A percentile compares a stretch with the other conserved stretches of the same genome.
These are phyloP conservation scores for Eueremaeus valkanovi DNA, from an alignment of 2,888 invertebrate genomes.

Conservation along the genomic window DNA sequence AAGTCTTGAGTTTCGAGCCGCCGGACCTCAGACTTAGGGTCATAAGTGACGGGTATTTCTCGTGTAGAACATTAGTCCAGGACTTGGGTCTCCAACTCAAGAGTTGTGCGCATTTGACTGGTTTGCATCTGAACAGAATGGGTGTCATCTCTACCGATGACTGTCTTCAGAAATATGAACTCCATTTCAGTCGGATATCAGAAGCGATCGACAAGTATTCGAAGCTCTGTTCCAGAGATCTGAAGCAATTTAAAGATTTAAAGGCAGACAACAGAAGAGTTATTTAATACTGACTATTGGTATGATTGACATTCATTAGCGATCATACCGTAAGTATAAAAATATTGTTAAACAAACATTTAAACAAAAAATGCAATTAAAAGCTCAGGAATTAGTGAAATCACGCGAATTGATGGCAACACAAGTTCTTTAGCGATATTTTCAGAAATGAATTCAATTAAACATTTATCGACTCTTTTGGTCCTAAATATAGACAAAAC, in stretches of 20 bases:
- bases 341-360: no score
- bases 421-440: no score
- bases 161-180: conserved; percentile 33
- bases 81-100: conserved; percentile 32
- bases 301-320: no score
- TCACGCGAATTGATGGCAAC: no score
- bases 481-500: no score
- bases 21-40: neutral
- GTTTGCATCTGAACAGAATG: neutral
- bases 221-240: neutral
- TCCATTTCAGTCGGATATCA: conserved; percentile 28
- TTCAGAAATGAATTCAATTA: no score
- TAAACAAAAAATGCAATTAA: no score
- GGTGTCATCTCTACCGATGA: conserved; percentile 12
- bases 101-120: conserved; percentile 22
- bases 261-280: neutral
- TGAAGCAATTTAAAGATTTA: conserved; percentile 1
- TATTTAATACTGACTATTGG: no score
- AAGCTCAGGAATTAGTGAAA: no score
- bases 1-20: neutral
- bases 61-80: conserved; percentile 32
- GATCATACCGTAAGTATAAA: no score
- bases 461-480: no score
- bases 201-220: conserved; percentile 30
- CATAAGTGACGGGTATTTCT: conserved; percentile 27